Percentiles rank a stretch among this genome's conserved stretches.
Conservation (phyloP, 2,888 invertebrate species). For the Camponotus fellah region DNA sequence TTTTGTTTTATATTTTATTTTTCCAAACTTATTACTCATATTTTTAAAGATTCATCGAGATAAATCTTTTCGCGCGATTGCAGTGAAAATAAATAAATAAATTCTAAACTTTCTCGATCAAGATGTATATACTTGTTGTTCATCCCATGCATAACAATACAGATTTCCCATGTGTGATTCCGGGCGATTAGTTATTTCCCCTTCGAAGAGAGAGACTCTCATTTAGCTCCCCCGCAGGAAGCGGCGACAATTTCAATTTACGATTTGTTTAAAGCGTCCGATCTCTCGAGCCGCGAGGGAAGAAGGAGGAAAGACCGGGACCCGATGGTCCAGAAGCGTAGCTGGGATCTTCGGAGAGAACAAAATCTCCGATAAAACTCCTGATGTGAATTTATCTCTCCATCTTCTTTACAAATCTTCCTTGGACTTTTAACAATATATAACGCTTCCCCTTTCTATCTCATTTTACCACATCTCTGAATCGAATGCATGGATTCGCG, state of each 20-base stretch:
- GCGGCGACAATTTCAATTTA: conserved; percentile 84
- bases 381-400: not conserved
- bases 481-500: not conserved
- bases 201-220: conserved; percentile 72
- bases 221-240: conserved; percentile 84
- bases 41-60: conserved; percentile 16
- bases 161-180: conserved; percentile 73
- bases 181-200: conserved; percentile 78
- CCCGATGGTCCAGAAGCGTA: conserved; percentile 20
- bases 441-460: not conserved
- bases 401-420: not conserved
- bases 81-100: conserved; percentile 36
- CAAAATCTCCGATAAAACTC: not conserved
- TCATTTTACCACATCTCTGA: not conserved
- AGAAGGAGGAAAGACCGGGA: conserved; percentile 31
- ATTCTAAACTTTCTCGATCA: conserved; percentile 53
- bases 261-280: conserved; percentile 77
- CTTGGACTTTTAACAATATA: not conserved
- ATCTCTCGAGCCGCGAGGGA: conserved; percentile 46
- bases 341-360: not conserved
- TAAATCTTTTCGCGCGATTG: not conserved
- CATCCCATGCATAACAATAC: conserved; percentile 68
- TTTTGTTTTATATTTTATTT: not conserved
- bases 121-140: conserved; percentile 60
- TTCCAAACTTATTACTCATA: not conserved